Base-by-base conservation (phyloP, 23 tunicate species). In the Trididemnum miniatum region DNA sequence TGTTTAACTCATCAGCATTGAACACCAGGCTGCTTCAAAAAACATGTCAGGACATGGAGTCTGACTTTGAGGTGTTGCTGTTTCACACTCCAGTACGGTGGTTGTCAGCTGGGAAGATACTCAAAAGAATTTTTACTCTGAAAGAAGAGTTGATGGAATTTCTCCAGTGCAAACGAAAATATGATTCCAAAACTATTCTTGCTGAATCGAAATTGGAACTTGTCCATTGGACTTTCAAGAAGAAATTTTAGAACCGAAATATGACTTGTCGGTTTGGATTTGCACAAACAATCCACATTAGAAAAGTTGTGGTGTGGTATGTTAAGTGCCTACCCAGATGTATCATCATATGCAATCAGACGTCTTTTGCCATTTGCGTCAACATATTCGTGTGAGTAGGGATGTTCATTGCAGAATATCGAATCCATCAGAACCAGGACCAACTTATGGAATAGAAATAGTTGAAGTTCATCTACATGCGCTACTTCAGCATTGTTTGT, bases 341-440 rank as follows among this genome's bases (percentile, higher is more conserved):
- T 69, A 69, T 69, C 15, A 69, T 69, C 39, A 69, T 28, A 33
- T 69, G 39, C 76, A 69, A 69, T 69, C 76, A 69, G 76, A 69
- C 23, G 23, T 7, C 76, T 69, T 69, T 69, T 69, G 36, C 76
- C 39, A 69, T 69, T 69, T 69, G 76, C 39, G 31, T 69, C 9
- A 69, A 69, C 38, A 29, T 69, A 31, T 69, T 28, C 31, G 76
- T 69, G 39, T 69, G 69, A n/a, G n/a, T n/a, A n/a, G n/a, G n/a
- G n/a, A n/a, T n/a, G n/a, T n/a, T n/a, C n/a, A n/a, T n/a, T n/a
- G 23, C 27, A 4, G 27, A 4, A n/a, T n/a, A n/a, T n/a, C n/a
- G n/a, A n/a, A n/a, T n/a, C n/a, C n/a, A n/a, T n/a, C n/a, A n/a
- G n/a, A n/a, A n/a, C n/a, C n/a, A n/a, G n/a, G n/a, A n/a, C n/a